phyloP scores from a whole-genome alignment of 2,797 vertebrate genomes.

The Naso thynnoides region DNA sequence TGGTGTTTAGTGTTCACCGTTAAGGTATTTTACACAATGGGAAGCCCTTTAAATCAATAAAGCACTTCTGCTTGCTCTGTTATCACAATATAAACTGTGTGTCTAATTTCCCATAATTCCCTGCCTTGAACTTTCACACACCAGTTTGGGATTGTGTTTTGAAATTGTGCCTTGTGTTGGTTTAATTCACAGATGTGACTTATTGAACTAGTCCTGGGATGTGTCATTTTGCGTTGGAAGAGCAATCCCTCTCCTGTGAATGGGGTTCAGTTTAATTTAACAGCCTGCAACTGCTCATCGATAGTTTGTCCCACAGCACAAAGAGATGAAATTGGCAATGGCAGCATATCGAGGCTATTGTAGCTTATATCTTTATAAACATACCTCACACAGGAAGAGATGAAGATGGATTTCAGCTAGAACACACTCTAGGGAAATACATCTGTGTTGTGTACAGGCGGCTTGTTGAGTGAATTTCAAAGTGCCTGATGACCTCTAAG shows the following conservation, averaged over 20 bases:
- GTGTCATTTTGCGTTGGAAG: slow-evolving; percentile 59
- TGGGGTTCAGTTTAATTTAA: slow-evolving; percentile 67
- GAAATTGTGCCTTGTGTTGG: slow-evolving; percentile 35
- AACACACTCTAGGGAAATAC: slow-evolving; percentile 51
- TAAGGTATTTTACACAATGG: background rate
- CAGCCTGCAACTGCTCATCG: slow-evolving; percentile 57
- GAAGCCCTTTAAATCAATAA: slow-evolving; percentile 17
- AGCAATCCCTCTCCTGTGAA: slow-evolving; percentile 64
- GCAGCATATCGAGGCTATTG: slow-evolving; percentile 52
- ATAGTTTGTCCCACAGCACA: slow-evolving; percentile 58
- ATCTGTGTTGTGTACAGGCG: slow-evolving; percentile 32
- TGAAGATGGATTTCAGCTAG: slow-evolving; percentile 67
- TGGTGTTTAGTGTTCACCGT: background rate
- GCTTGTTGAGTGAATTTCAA: slow-evolving; percentile 54
- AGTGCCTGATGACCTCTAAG: slow-evolving; percentile 59
- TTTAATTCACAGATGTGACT: slow-evolving; percentile 62
- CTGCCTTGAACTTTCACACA: slow-evolving; percentile 26
- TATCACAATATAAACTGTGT: slow-evolving; percentile 25
- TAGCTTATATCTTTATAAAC: slow-evolving; percentile 59
- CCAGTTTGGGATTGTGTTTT: slow-evolving; percentile 44
- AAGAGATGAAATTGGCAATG: slow-evolving; percentile 56
- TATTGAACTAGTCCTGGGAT: slow-evolving; percentile 56
- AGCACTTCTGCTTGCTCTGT: slow-evolving; percentile 7
- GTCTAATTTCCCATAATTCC: slow-evolving; percentile 2
- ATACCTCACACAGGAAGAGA: slow-evolving; percentile 45